These are phyloP conservation scores for Phoenicopterus ruber DNA, from an alignment of 2,113 vertebrate species.

Conservation along the genomic window DNA sequence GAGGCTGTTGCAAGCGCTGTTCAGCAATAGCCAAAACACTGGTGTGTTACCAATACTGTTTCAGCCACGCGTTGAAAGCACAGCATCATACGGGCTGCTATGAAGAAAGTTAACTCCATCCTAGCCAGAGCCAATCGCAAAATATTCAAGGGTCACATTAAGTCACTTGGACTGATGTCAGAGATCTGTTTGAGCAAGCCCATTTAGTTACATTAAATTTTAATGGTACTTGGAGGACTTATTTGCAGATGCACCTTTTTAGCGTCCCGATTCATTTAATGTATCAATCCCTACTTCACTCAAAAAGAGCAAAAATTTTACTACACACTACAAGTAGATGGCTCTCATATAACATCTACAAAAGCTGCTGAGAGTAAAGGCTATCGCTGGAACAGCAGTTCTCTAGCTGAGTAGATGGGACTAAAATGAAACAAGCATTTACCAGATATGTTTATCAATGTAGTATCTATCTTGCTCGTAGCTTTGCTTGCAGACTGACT, in stretches of 20 bases:
- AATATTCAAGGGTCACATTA: not conserved
- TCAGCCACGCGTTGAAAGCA: not conserved
- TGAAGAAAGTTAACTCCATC: not conserved
- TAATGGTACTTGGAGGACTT: too few species aligned
- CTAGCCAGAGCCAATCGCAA: not conserved
- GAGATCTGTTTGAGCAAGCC: not conserved
- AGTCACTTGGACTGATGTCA: not conserved
- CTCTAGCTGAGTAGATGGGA: not conserved
- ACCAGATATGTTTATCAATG: conserved; percentile 98
- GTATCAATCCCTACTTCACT: not conserved
- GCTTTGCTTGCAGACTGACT: conserved; percentile 83
- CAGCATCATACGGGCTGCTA: not conserved
- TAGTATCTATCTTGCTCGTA: conserved; percentile 92
- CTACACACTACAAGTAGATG: not conserved
- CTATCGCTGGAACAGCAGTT: not conserved
- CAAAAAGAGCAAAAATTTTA: not conserved
- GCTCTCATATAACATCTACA: not conserved
- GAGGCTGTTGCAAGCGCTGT: not conserved
- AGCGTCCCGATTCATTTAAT: too few species aligned
- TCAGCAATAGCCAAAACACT: not conserved
- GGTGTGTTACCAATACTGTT: not conserved
- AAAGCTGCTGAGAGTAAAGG: not conserved
- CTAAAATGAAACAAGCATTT: conserved; percentile 5
- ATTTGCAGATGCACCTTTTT: too few species aligned
- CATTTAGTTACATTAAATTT: not conserved